These are phyloP conservation scores for Linyphia triangularis DNA, from an alignment of 2,888 invertebrate genomes.

Conservation along the genomic window DNA sequence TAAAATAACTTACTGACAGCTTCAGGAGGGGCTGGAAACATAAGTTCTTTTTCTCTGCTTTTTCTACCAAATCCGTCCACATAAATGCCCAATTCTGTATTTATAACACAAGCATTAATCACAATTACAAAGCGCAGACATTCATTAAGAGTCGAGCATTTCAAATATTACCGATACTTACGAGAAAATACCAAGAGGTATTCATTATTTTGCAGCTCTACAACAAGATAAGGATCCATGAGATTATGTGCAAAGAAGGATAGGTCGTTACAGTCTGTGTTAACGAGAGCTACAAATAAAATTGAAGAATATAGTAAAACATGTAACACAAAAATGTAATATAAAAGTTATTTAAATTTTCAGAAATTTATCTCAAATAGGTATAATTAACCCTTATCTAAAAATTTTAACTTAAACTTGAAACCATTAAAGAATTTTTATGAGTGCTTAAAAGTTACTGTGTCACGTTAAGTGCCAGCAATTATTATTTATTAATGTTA, in stretches of 20 bases:
- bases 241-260: slow-evolving; percentile 92
- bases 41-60: slow-evolving; percentile 94
- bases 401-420: no score
- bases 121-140: not conserved
- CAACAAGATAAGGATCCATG: slow-evolving; percentile 87
- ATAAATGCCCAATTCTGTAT: slow-evolving; percentile 89
- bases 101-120: not conserved
- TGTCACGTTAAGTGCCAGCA: no score
- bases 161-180: slow-evolving; percentile 76
- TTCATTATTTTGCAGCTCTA: slow-evolving; percentile 85
- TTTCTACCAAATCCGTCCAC: slow-evolving; percentile 93
- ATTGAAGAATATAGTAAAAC: not conserved
- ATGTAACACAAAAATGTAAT: no score
- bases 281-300: slow-evolving; percentile 86
- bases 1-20: slow-evolving; percentile 76
- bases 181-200: slow-evolving; percentile 80
- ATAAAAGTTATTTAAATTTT: no score
- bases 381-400: not conserved
- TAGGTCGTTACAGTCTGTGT: slow-evolving; percentile 93
- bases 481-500: no score
- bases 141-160: no score
- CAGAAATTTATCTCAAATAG: no score
- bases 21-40: slow-evolving; percentile 87
- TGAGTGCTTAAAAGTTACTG: no score
- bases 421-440: no score